Percentiles rank a stretch among this genome's conserved stretches.
phyloP scores from a whole-genome alignment of 2,888 invertebrate genomes.

The Alitta virens region DNA sequence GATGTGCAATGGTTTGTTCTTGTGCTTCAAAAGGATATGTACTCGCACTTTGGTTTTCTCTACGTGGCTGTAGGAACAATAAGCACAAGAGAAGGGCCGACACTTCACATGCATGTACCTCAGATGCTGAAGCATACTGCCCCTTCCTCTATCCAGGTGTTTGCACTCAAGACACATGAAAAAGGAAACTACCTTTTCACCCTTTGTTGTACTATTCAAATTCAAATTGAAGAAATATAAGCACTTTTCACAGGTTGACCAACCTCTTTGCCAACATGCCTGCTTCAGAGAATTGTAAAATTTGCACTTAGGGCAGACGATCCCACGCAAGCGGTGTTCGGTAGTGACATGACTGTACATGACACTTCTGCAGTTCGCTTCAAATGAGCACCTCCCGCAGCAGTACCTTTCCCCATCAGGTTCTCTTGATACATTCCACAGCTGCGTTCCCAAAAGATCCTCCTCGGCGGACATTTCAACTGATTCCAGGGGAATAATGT shows the following conservation, averaged over 20 bases:
- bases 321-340: not conserved
- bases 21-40: not conserved
- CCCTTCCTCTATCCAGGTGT: not conserved
- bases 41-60: not conserved
- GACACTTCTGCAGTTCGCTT: not conserved
- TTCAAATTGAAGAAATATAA: not conserved
- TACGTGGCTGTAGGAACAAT: not conserved
- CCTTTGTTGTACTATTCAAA: not conserved
- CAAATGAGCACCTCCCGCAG: not conserved
- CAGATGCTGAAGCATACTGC: not conserved
- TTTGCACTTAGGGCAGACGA: not conserved
- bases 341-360: not conserved
- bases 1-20: not conserved
- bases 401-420: not conserved
- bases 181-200: not conserved
- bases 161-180: not conserved
- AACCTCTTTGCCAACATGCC: not conserved
- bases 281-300: not conserved
- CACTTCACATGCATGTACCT: not conserved
- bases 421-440: not conserved
- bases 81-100: not conserved
- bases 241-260: not conserved
- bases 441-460: no score
- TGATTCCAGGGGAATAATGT: no score
- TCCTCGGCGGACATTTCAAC: no score